Evolutionary conservation across 2,888 invertebrate species (phyloP), one percentile per base, ranked within the genome.

Genomic region (Brachynemurus nebulosus): DNA sequence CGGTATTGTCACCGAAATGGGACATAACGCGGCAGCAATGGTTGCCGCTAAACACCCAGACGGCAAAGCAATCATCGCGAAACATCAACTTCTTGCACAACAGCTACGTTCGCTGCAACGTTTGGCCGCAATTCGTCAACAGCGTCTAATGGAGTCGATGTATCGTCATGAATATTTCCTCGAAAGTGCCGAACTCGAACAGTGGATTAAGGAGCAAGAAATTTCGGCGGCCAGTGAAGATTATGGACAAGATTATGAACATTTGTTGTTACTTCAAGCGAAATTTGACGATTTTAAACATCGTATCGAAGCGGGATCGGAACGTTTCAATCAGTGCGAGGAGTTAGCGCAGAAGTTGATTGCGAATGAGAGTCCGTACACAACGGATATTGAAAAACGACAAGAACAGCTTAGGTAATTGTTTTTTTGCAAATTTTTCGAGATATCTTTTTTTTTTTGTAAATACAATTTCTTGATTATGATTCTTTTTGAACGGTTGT

Each of bases 251-350:
- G 95, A 96, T 62, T 93, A 85, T 56, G 91, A 92, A 56, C 92
- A 92, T 66, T 64, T 92, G 41, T 61, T 86, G 66, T 70, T 86
- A 45, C 65, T 93, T 21, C 82, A 88, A 59, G 82, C 82, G 25
- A 92, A 92, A 62, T 95, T 93, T 62, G 89, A 92, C 52, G 93
- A 95, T 60, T 80, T 95, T 42, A 89, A 91, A 48, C 88, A 86
- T 59, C 76, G 85, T 38, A 86, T 95, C 4, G 90, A 92, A 58
- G 80, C 86, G 17, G 92, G 91, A 0, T 81, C 86, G 0, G 92
- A 93, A 59, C 68, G 93, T 45, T 92, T 92, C 60, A 85, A 80
- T 58, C 88, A 88, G 58, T 91, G 92, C 59, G 89, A 92, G 63
- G 81, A 85, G 49, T 65, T 91, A 42, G 95, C 93, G 1, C 86